Percentiles rank a stretch among this genome's conserved stretches.
These are phyloP conservation scores for Synergus umbraculus DNA, from an alignment of 2,888 invertebrate species.

Conservation along the genomic window DNA sequence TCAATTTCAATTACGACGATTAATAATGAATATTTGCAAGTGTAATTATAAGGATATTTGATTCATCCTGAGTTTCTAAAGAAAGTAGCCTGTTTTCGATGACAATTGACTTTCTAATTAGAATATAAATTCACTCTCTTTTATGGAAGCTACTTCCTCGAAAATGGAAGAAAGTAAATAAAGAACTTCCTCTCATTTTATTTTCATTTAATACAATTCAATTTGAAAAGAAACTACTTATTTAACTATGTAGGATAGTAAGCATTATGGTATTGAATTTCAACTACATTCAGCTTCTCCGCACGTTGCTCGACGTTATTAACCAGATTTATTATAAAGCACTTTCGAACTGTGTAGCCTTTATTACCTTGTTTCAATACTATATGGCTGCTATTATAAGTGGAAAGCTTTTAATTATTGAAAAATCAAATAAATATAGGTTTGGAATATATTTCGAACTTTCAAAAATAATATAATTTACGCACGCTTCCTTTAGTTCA, in stretches of 20 bases:
- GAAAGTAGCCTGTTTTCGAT: neutral
- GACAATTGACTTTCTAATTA: neutral
- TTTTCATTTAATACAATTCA: neutral
- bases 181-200: neutral
- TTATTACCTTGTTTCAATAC: constrained; percentile 28
- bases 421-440: neutral
- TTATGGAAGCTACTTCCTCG: neutral
- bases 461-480: no score
- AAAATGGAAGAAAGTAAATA: neutral
- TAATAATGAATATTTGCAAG: neutral
- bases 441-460: neutral
- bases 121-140: neutral
- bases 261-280: constrained; percentile 11
- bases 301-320: neutral
- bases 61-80: neutral
- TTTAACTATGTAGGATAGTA: neutral
- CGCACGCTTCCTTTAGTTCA: no score
- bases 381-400: constrained; percentile 1
- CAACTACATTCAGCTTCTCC: neutral
- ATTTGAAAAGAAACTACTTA: neutral
- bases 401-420: neutral
- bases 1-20: neutral
- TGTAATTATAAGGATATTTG: neutral
- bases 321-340: constrained; percentile 21
- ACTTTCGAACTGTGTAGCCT: constrained; percentile 16